A percentile compares a stretch with the other conserved stretches of the same genome.
Conservation (phyloP, 2,113 vertebrate genomes). For the Dendropsophus ebraccatus region DNA sequence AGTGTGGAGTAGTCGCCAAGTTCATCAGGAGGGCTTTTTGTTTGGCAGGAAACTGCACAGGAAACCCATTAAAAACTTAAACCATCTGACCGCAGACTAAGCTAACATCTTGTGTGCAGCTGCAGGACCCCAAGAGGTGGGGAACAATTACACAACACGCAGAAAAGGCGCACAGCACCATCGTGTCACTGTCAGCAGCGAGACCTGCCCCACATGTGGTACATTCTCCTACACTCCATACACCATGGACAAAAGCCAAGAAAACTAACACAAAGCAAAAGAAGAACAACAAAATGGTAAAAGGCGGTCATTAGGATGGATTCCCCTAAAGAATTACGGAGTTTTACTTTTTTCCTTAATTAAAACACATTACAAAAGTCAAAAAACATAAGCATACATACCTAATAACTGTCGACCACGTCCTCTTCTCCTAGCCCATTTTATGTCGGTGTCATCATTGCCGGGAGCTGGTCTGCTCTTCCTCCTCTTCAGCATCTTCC, state of each 20-base stretch:
- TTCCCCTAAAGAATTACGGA: no score
- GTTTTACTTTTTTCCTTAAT: no score
- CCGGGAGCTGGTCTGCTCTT: no score
- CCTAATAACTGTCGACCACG: no score
- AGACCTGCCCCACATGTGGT: not conserved
- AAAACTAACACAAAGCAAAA: not conserved
- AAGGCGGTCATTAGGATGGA: no score
- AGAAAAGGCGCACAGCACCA: not conserved
- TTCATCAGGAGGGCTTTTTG: conserved; percentile 46
- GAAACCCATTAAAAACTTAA: conserved; percentile 55
- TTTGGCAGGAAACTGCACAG: conserved; percentile 54
- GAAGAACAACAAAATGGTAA: not conserved
- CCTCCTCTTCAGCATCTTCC: no score
- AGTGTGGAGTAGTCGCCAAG: conserved; percentile 21
- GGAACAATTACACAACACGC: conserved; percentile 40
- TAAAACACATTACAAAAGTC: no score
- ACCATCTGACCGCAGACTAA: conserved; percentile 53
- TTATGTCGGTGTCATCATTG: no score
- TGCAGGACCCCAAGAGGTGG: conserved; percentile 50
- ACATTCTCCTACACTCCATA: not conserved
- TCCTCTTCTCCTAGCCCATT: no score
- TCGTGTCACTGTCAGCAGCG: conserved; percentile 19
- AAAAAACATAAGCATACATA: no score
- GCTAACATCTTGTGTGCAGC: conserved; percentile 58
- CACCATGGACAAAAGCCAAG: not conserved